Conservation (phyloP, 1,140 invertebrate species). For the Acromyrmex echinatior region DNA sequence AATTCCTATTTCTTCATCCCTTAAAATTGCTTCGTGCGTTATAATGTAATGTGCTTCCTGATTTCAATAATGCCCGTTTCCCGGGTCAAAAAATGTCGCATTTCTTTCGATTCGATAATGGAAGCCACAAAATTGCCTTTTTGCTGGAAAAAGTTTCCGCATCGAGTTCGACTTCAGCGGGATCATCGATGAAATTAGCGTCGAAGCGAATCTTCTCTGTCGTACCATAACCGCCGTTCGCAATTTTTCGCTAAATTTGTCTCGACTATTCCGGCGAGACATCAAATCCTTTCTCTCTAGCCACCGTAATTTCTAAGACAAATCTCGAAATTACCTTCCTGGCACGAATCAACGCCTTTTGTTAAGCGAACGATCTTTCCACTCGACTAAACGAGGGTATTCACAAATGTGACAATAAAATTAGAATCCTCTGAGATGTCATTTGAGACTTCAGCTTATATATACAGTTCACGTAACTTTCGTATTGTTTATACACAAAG, state of each 20-base stretch:
- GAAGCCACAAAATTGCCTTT: constrained; percentile 3
- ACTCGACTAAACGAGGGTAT: neutral
- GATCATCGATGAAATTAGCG: constrained; percentile 51
- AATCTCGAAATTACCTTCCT: constrained; percentile 49
- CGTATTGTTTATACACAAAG: no score
- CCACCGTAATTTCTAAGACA: constrained; percentile 39
- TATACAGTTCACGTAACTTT: neutral
- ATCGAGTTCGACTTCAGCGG: constrained; percentile 1
- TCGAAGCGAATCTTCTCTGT: constrained; percentile 26
- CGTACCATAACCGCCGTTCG: constrained; percentile 32
- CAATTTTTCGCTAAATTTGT: constrained; percentile 64
- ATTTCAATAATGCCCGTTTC: neutral
- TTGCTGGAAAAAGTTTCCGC: constrained; percentile 34
- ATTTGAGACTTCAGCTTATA: neutral
- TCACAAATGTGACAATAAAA: constrained; percentile 28
- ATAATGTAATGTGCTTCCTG: neutral
- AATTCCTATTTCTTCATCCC: neutral
- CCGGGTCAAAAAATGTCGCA: neutral
- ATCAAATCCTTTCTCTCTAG: constrained; percentile 9
- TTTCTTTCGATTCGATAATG: constrained; percentile 35
- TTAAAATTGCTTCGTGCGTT: neutral
- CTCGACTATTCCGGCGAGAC: constrained; percentile 28
- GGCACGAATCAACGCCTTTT: constrained; percentile 49
- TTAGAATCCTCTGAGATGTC: constrained; percentile 1
- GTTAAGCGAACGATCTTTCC: constrained; percentile 6